Conservation (phyloP, 1,140 invertebrate species). For the Coenobita brevimanus region DNA sequence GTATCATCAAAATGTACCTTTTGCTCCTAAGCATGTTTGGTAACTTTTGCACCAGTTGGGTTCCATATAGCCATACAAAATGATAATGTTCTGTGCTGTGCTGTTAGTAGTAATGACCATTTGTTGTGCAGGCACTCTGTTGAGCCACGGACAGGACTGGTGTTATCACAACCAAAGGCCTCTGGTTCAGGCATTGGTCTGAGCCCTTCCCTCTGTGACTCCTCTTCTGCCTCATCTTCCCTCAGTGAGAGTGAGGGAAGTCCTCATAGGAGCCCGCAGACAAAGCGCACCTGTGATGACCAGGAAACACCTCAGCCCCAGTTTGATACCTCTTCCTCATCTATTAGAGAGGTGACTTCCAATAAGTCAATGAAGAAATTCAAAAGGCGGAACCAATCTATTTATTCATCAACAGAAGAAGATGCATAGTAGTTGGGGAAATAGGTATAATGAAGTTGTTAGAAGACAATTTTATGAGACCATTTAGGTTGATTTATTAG, state of each 20-base stretch:
- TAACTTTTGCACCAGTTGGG: no score
- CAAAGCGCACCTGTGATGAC: conserved; percentile 43
- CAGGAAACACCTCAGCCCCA: not conserved
- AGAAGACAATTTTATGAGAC: no score
- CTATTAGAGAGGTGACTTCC: not conserved
- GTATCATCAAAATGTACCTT: no score
- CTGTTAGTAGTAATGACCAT: no score
- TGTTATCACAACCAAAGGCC: conserved; percentile 27
- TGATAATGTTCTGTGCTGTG: no score
- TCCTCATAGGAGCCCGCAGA: conserved; percentile 44
- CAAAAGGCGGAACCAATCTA: conserved; percentile 46
- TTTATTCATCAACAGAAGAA: conserved; percentile 54
- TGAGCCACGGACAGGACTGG: not conserved
- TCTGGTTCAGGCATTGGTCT: not conserved
- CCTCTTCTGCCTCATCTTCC: conserved; percentile 44
- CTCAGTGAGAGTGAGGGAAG: conserved; percentile 48
- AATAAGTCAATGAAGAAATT: conserved; percentile 35
- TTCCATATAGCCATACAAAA: no score
- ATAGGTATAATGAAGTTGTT: no score
- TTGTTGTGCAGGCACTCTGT: not conserved
- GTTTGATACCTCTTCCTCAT: conserved; percentile 1
- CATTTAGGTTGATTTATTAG: no score
- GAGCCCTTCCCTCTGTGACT: conserved; percentile 14
- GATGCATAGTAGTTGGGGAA: conserved; percentile 37
- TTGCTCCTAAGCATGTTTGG: no score